These are phyloP conservation scores for Andrena marginata DNA, from an alignment of 2,888 invertebrate genomes.

Conservation along the genomic window DNA sequence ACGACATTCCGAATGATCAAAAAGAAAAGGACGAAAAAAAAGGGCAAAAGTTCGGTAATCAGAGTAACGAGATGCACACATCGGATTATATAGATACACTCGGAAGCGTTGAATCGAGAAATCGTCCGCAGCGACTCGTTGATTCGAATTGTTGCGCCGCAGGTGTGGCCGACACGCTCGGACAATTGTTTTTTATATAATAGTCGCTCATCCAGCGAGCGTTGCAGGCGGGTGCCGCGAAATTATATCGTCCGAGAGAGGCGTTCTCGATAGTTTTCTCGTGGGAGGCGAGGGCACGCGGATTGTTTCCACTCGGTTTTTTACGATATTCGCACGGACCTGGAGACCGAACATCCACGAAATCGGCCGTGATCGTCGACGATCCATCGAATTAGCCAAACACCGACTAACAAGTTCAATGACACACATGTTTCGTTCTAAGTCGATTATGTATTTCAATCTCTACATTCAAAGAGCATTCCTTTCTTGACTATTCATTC, in stretches of 20 bases:
- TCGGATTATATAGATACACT: background rate
- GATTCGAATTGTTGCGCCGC: constrained; percentile 51
- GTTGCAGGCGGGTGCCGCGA: constrained; percentile 38
- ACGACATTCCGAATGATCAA: constrained; percentile 11
- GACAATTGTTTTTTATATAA: constrained; percentile 66
- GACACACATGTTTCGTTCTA: no score
- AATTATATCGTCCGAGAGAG: constrained; percentile 48
- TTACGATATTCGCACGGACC: constrained; percentile 73
- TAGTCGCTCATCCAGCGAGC: constrained; percentile 49
- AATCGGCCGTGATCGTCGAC: constrained; percentile 54
- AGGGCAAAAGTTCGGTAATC: background rate
- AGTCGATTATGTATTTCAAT: background rate
- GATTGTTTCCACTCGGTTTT: constrained; percentile 67
- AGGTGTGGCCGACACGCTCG: constrained; percentile 42
- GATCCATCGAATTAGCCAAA: background rate
- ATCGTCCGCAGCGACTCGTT: constrained; percentile 39
- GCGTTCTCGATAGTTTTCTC: constrained; percentile 52
- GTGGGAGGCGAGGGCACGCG: constrained; percentile 51
- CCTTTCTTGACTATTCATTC: background rate
- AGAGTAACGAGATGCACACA: background rate
- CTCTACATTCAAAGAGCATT: background rate
- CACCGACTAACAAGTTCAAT: background rate
- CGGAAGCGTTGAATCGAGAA: constrained; percentile 35
- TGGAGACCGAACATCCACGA: constrained; percentile 63
- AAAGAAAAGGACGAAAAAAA: background rate